Evolutionary conservation across 1,140 invertebrate genomes (phyloP).

Genomic region (Agrypnia vestita): DNA sequence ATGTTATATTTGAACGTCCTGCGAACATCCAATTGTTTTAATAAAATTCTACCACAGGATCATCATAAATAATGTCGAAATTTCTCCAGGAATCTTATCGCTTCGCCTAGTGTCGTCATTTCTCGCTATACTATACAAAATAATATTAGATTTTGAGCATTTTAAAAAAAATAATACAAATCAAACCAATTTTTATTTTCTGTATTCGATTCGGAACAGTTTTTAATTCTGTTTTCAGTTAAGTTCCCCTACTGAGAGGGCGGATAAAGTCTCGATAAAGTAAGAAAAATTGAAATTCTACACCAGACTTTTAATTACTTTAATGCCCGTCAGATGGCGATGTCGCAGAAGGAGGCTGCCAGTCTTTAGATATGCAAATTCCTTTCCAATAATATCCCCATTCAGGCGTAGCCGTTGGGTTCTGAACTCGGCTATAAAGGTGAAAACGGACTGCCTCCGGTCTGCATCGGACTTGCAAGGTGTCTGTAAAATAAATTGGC

Average conservation of each 20-base stretch:
- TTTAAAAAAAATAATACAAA: too few species aligned
- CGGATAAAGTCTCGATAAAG: conserved; percentile 39
- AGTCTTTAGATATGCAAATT: conserved; percentile 61
- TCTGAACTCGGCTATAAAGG: conserved; percentile 47
- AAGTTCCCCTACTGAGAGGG: background rate
- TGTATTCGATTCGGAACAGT: too few species aligned
- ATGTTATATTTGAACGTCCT: too few species aligned
- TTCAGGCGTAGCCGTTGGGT: conserved; percentile 41
- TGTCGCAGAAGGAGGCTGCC: conserved; percentile 48
- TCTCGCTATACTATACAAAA: too few species aligned
- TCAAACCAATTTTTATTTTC: too few species aligned
- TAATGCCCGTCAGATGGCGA: conserved; percentile 53
- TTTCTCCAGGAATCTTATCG: too few species aligned
- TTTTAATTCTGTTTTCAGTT: too few species aligned
- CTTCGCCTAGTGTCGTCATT: too few species aligned
- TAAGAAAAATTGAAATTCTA: conserved; percentile 58
- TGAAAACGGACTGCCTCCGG: conserved; percentile 11
- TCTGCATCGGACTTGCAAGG: background rate
- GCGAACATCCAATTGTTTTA: too few species aligned
- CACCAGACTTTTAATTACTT: conserved; percentile 58
- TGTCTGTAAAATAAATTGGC: background rate
- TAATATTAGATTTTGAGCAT: too few species aligned
- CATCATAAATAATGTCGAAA: too few species aligned
- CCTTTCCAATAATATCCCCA: conserved; percentile 58
- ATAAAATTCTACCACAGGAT: too few species aligned